A percentile compares a stretch with the other conserved stretches of the same genome.
These are phyloP conservation scores for Drosophila incognita DNA, from an alignment of 2,888 invertebrate genomes.

Conservation along the genomic window DNA sequence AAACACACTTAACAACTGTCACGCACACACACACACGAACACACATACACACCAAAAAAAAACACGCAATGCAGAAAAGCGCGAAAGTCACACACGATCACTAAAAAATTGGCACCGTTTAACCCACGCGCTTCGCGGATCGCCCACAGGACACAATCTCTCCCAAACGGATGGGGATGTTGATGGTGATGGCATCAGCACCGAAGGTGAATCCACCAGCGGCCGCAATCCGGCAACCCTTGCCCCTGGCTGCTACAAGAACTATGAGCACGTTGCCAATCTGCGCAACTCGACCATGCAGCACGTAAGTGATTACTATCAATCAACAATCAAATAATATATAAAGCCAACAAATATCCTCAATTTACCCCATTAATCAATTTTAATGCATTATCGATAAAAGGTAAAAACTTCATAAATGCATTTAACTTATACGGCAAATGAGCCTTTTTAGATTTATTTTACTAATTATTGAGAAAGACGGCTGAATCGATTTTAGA, in stretches of 20 bases:
- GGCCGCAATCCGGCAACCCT: slow-evolving; percentile 89
- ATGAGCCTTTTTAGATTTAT: neutral
- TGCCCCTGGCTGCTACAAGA: slow-evolving; percentile 91
- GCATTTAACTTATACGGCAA: neutral
- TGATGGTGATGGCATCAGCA: slow-evolving; percentile 95
- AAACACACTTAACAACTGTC: slow-evolving; percentile 7
- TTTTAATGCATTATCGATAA: neutral
- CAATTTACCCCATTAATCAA: neutral
- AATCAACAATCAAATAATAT: neutral
- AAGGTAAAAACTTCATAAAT: slow-evolving; percentile 4
- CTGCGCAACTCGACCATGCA: slow-evolving; percentile 83
- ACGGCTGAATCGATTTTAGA: neutral
- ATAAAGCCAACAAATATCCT: neutral
- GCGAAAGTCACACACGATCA: slow-evolving; percentile 85
- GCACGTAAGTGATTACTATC: slow-evolving; percentile 76
- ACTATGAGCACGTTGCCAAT: slow-evolving; percentile 89
- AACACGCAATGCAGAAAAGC: slow-evolving; percentile 82
- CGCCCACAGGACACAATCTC: slow-evolving; percentile 93
- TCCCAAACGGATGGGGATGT: slow-evolving; percentile 94
- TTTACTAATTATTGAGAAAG: neutral
- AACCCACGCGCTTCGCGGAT: slow-evolving; percentile 85
- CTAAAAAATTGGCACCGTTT: slow-evolving; percentile 85
- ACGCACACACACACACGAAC: slow-evolving; percentile 24
- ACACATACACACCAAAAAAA: slow-evolving; percentile 26
- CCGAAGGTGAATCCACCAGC: slow-evolving; percentile 86